Base-by-base conservation (phyloP, 2,113 vertebrate species). In the Antigone vipio region DNA sequence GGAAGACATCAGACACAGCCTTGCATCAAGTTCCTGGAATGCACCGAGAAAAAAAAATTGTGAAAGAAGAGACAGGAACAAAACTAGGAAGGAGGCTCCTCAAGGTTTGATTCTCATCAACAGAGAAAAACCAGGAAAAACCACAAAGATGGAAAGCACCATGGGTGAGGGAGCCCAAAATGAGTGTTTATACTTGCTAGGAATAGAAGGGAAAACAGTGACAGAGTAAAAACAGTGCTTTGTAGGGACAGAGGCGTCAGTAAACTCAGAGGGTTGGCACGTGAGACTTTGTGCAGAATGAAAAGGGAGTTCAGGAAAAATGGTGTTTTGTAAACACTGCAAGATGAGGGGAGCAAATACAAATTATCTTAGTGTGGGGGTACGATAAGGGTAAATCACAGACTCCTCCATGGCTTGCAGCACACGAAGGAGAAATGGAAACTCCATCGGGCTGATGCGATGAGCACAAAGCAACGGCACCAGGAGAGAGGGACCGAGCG, bases 1-100 rank as follows among this genome's bases (percentile, higher is more conserved):
- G 81, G 44, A 91, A 91, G 95, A 94, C 87, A 91, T 82, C 80
- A 96, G 89, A 45, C 64, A 88, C 53, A 22, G 73, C 32, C 77
- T 85, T 73, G 77, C 84, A 72, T 72, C 44, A 53, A 93, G 84
- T 94, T 89, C 89, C 86, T 89, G 95, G 89, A 96, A 97, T 81
- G 60, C 19, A 12, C 20, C 0, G 0, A 63, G n/a, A 8, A 40
- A 62, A 79, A 55, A 74, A 76, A 82, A 47, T 3, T 18, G 30
- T 52, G 69, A 87, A 89, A 92, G 83, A 89, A 92, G 78, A 2
- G 11, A 85, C 73, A 89, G 66, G 77, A 94, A 66, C 35, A 56
- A 89, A 87, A 85, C 12, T 29, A 24, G 45, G 35, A 87, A 85
- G 27, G 30, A 88, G 24, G 66, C 15, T 89, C 40, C 69, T 81